Base-by-base conservation (phyloP, 2,888 invertebrate species). In the Hemithea aestivaria region DNA sequence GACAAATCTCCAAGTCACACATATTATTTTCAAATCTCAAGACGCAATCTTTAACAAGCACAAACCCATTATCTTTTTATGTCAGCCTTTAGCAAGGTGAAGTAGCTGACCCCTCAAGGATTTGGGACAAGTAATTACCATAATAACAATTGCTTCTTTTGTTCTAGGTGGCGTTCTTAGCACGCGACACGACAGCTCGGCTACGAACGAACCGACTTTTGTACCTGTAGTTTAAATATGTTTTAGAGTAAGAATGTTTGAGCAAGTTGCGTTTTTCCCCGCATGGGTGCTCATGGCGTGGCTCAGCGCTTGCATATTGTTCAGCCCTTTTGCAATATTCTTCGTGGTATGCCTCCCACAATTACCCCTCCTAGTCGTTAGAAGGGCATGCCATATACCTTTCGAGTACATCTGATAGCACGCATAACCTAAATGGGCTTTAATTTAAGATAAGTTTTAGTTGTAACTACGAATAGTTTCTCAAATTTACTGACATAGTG, bases 291-390 rank as follows among this genome's bases (percentile, higher is more conserved):
- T 91, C 44, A 78, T 91, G 63, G 87, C 88, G 49, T 93, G 92
- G 89, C 82, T 91, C 42, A 87, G 89, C 38, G 79, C 91, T 36
- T 85, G 91, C 58, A 76, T 93, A 40, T 68, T 93, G 39, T 90
- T 92, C 58, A 92, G 92, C 53, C 93, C 93, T 23, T 81, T 91
- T 56, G 87, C 91, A 45, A 78, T 93, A 57, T 88, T 93, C 58
- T 89, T 92, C 65, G 87, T 91, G 49, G 81, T 92, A 42, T 91
- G 91, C 65, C 76, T 93, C 53, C 93, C 93, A 36, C 91, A 93
- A 64, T 76, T 93, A 62, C 93, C 93, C 40, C 88, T 93, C 55
- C 76, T 92, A 58, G 82, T 92, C 57, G 74, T 92, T 36, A 87
- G 91, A 53, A 88, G 91, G 65, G 88, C 91, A 54, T 91, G 90